phyloP scores from a whole-genome alignment of 2,797 vertebrate genomes.

The Pangasius krempfi region DNA sequence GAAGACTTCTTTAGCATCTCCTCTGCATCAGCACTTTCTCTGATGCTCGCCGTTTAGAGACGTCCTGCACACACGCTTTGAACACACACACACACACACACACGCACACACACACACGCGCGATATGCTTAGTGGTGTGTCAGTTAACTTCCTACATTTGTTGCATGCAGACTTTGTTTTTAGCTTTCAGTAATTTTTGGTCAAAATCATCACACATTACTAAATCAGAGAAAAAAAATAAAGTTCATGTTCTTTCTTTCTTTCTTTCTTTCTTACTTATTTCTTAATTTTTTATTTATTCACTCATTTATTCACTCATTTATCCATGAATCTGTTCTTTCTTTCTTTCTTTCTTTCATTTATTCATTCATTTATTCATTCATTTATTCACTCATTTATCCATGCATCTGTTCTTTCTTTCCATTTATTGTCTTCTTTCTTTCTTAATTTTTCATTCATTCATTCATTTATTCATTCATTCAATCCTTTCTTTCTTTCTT shows the following conservation, averaged over 20 bases:
- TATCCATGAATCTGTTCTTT: not conserved
- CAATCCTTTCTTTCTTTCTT: too few relatives aligned
- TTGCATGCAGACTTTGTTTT: not conserved
- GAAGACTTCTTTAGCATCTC: slow-evolving; percentile 28
- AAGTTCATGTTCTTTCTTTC: not conserved
- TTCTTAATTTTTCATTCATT: too few relatives aligned
- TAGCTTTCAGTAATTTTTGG: not conserved
- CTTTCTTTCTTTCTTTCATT: too few relatives aligned
- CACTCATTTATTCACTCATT: not conserved
- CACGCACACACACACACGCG: not conserved
- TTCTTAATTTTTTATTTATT: not conserved
- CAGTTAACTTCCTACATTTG: not conserved
- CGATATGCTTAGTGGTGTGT: not conserved
- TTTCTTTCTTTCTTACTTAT: not conserved
- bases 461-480: too few relatives aligned
- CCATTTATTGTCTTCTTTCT: too few relatives aligned
- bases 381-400: too few relatives aligned
- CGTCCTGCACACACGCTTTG: slow-evolving; percentile 11
- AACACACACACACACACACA: slow-evolving; percentile 6
- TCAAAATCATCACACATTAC: not conserved
- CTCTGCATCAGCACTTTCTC: slow-evolving; percentile 34
- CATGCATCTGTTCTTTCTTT: too few relatives aligned
- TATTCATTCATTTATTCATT: too few relatives aligned
- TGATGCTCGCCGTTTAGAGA: slow-evolving; percentile 28
- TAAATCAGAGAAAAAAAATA: not conserved